A percentile compares a stretch with the other conserved stretches of the same genome.
Conservation (phyloP, 2,797 vertebrate species). For the Notoglanidium macrostoma region DNA sequence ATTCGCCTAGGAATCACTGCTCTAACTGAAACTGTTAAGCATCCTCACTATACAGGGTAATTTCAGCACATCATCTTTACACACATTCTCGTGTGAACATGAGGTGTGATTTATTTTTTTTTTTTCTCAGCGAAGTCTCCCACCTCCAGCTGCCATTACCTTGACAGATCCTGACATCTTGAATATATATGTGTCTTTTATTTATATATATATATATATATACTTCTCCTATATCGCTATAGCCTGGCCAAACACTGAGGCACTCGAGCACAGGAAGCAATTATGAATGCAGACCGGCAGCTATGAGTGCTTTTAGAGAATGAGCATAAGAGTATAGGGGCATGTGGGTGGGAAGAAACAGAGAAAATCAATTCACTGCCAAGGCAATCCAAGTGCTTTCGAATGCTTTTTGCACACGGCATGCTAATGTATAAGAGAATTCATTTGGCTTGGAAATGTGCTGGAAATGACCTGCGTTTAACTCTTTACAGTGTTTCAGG, state of each 20-base stretch:
- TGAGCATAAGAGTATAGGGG: constrained; percentile 46
- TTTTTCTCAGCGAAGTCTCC: neutral
- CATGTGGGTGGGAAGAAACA: constrained; percentile 52
- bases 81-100: neutral
- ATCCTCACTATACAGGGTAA: neutral
- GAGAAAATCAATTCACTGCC: constrained; percentile 47
- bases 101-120: constrained; percentile 31
- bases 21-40: neutral
- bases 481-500: constrained; percentile 13
- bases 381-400: constrained; percentile 34
- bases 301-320: constrained; percentile 50
- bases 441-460: constrained; percentile 30
- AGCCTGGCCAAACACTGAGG: constrained; percentile 17
- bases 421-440: constrained; percentile 35
- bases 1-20: neutral
- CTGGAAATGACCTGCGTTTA: constrained; percentile 24
- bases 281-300: constrained; percentile 48
- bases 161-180: constrained; percentile 13
- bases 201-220: neutral
- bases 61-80: neutral
- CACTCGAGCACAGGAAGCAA: constrained; percentile 46
- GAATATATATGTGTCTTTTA: neutral
- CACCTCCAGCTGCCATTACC: constrained; percentile 19
- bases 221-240: constrained; percentile 10
- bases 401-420: constrained; percentile 27